Evolutionary conservation across 2,797 vertebrate genomes (phyloP).

Genomic region (Petrocephalus sullivani): DNA sequence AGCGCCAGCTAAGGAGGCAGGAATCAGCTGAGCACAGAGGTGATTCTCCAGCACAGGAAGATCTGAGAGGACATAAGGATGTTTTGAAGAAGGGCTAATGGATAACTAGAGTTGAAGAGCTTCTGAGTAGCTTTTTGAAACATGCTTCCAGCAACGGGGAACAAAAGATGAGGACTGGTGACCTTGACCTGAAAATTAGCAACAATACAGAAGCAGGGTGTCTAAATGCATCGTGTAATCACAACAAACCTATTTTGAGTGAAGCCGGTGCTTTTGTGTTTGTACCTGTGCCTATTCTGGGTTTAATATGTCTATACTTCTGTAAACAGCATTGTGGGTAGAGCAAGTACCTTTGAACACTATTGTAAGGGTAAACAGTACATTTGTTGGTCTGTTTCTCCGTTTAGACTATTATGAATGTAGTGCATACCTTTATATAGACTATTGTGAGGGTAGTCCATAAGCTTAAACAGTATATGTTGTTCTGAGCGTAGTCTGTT

Average conservation of each 20-base stretch:
- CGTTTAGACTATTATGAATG: background rate
- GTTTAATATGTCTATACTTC: background rate
- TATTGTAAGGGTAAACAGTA: background rate
- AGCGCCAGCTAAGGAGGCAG: background rate
- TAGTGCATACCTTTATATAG: background rate
- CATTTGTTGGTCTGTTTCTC: background rate
- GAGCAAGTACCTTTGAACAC: background rate
- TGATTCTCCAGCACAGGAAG: background rate
- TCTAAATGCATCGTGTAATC: background rate
- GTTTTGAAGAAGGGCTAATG: conserved; percentile 1
- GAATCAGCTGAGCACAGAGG: background rate
- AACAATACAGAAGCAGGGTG: background rate
- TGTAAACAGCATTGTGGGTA: background rate
- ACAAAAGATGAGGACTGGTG: background rate
- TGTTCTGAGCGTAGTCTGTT: background rate
- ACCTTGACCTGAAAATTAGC: conserved; percentile 1
- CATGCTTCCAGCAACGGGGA: conserved; percentile 1
- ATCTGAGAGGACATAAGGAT: background rate
- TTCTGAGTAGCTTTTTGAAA: background rate
- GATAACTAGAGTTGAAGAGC: conserved; percentile 1
- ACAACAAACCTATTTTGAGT: background rate
- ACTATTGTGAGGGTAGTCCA: background rate
- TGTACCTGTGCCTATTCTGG: background rate
- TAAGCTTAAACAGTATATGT: background rate
- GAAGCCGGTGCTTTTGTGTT: background rate